Evolutionary conservation across 2,113 vertebrate species (phyloP), one percentile per base, ranked within the genome.

Genomic region (Pantherophis guttatus): DNA sequence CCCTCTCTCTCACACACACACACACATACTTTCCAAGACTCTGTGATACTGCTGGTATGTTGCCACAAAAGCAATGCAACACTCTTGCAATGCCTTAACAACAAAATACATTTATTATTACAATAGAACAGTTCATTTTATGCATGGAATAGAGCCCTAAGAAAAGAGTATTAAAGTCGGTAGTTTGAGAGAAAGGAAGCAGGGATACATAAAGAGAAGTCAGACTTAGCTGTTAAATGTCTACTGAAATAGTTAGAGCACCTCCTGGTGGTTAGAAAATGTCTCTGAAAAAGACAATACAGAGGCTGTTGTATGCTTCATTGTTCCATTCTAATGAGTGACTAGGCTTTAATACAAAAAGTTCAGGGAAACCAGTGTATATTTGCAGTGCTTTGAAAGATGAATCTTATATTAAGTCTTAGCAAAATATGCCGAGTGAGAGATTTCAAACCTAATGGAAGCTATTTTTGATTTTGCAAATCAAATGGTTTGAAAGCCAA

Each of bases 241-340:
- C 59, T 2, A 70, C 65, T 33, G 65, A 13, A 93, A 10, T 94
- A 26, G 94, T 94, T 50, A 57, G 95, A 93, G 95, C 94, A 93
- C 95, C 96, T 95, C 96, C 97, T 97, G 95, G 95, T 95, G 97
- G 96, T 89, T 85, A 39, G 3, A 52, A 15, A 17, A 15, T 2
- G 62, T 55, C 39, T 92, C 75, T 29, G 58, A 44, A 29, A 75
- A 48, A 88, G 21, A 75, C 33, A 81, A 21, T 9, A 21, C 8
- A 81, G 75, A 21, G 19, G 8, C 33, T 9, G 33, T 81, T 81
- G 33, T 81, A 17, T 39, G 17, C 17, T 39, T 81, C 33, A 39
- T 7, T 81, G 70, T 81, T 33, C 70, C 70, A 39, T 21, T 2
- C 33, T 19, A 39, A 33, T 33, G 17, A 81, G 70, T 39, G 33